These are phyloP conservation scores for Prionace glauca DNA, from an alignment of 2,797 vertebrate species.

Conservation along the genomic window DNA sequence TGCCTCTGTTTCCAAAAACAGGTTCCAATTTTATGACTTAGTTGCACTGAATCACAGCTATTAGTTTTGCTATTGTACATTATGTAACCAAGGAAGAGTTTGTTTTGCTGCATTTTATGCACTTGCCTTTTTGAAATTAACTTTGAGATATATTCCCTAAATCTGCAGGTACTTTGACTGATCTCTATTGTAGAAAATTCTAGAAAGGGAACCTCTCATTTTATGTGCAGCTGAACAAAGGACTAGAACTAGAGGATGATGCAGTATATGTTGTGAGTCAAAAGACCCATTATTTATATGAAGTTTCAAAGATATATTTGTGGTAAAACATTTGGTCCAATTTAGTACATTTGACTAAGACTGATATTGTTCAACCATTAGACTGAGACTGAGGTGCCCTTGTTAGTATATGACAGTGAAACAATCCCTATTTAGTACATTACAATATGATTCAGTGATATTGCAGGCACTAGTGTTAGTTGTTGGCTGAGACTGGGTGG, in stretches of 20 bases:
- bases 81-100: not conserved
- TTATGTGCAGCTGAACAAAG: not conserved
- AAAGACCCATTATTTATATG: conserved; percentile 7
- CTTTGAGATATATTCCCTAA: not conserved
- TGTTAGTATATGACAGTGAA: not conserved
- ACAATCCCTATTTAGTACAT: not conserved
- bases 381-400: not conserved
- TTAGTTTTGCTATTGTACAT: not conserved
- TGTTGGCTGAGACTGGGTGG: not conserved
- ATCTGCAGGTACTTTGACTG: not conserved
- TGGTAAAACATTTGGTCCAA: not conserved
- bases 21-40: not conserved
- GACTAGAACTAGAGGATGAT: not conserved
- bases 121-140: not conserved
- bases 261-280: not conserved
- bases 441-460: not conserved
- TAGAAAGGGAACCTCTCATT: not conserved
- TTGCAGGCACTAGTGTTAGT: not conserved
- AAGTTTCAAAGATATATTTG: not conserved
- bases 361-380: not conserved
- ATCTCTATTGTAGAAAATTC: not conserved
- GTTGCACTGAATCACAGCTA: not conserved
- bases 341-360: not conserved
- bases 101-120: not conserved
- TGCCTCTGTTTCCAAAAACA: not conserved